These are phyloP conservation scores for Clostera curtula DNA, from an alignment of 2,888 invertebrate genomes.

Conservation along the genomic window DNA sequence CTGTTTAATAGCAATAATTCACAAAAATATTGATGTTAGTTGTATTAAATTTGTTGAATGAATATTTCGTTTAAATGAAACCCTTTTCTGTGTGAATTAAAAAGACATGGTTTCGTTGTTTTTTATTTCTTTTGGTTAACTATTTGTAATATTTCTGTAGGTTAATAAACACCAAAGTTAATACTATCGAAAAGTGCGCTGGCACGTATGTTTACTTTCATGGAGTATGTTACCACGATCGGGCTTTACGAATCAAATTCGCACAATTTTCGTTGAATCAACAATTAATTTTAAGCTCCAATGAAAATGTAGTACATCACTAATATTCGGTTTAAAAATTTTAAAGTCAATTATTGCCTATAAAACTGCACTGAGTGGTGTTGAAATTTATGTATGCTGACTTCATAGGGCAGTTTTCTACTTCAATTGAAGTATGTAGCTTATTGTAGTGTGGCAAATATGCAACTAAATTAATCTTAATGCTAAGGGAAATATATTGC, in stretches of 20 bases:
- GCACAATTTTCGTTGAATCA: constrained; percentile 39
- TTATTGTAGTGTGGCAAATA: no score
- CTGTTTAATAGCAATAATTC: constrained; percentile 15
- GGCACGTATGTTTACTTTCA: constrained; percentile 14
- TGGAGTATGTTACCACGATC: constrained; percentile 44
- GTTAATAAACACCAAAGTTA: constrained; percentile 63
- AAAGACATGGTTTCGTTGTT: constrained; percentile 62
- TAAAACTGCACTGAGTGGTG: no score
- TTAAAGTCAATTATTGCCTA: no score
- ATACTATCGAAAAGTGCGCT: constrained; percentile 25
- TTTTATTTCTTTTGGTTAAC: constrained; percentile 54
- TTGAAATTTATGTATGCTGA: no score
- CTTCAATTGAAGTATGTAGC: no score
- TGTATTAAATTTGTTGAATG: constrained; percentile 19
- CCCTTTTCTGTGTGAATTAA: constrained; percentile 33
- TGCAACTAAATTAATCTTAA: no score
- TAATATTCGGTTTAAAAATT: no score
- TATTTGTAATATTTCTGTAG: constrained; percentile 55
- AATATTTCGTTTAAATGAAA: constrained; percentile 20
- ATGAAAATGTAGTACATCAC: no score
- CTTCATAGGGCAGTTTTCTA: no score
- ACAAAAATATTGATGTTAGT: constrained; percentile 21
- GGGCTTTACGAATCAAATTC: constrained; percentile 39
- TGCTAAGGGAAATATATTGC: no score
- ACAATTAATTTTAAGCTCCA: no score